phyloP scores from a whole-genome alignment of 2,113 vertebrate genomes.

The Odocoileus virginianus region DNA sequence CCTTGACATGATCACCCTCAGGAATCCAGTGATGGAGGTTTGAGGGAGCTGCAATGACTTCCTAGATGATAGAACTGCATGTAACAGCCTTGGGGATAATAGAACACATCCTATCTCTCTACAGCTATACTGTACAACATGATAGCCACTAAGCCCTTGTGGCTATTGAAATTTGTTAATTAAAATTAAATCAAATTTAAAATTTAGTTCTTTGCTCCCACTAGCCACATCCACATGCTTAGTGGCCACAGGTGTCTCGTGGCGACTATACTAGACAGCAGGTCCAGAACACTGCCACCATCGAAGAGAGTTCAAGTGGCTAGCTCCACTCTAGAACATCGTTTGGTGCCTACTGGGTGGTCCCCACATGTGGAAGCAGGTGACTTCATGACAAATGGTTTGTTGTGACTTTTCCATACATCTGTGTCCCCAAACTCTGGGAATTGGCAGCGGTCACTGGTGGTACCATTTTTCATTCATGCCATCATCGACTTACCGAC shows the following conservation, averaged over 20 bases:
- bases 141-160: background rate
- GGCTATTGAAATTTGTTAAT: background rate
- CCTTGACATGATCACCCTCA: background rate
- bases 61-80: background rate
- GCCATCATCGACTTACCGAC: rapidly evolving
- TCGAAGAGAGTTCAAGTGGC: background rate
- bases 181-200: background rate
- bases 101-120: background rate
- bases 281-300: rapidly evolving
- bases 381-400: rapidly evolving
- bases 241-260: rapidly evolving
- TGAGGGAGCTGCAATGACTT: background rate
- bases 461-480: rapidly evolving
- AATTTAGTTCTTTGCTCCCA: background rate
- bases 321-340: rapidly evolving
- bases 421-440: background rate
- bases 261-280: background rate
- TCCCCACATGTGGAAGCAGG: background rate
- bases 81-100: rapidly evolving
- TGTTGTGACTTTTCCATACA: rapidly evolving
- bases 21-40: background rate
- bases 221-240: background rate
- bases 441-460: rapidly evolving
- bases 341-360: background rate
- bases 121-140: rapidly evolving